Percentiles rank a stretch among this genome's conserved stretches.
Conservation (phyloP, 2,797 vertebrate species). For the Coregonus suidteri region DNA sequence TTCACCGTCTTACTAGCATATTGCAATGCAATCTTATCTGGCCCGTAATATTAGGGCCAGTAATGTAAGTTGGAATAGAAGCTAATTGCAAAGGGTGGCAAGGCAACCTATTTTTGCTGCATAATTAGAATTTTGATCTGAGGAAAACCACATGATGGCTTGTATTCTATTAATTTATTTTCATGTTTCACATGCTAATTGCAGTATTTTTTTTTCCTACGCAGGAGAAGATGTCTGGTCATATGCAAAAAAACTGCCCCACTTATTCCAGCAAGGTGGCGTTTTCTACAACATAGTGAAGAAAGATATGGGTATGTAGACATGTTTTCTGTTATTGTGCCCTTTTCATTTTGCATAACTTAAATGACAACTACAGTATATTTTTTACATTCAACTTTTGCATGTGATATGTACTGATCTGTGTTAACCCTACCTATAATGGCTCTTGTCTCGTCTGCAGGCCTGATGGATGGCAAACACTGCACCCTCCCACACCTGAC, state of each 20-base stretch:
- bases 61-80: too few species aligned
- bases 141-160: not conserved
- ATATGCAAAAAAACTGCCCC: constrained; percentile 94
- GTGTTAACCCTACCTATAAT: not conserved
- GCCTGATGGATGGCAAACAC: constrained; percentile 94
- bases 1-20: too few species aligned
- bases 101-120: not conserved
- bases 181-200: not conserved
- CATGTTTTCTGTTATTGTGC: not conserved
- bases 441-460: constrained; percentile 64
- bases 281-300: constrained; percentile 99
- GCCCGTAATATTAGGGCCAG: too few species aligned
- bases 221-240: constrained; percentile 98
- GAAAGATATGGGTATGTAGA: constrained; percentile 92
- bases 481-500: constrained; percentile 94
- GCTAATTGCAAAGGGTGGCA: too few species aligned
- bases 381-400: too few species aligned
- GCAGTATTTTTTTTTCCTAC: constrained; percentile 2
- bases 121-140: not conserved
- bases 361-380: too few species aligned
- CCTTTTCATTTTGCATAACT: too few species aligned
- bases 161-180: not conserved
- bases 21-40: too few species aligned
- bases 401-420: not conserved
- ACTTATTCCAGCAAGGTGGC: constrained; percentile 94